Base-by-base conservation (phyloP, 2,888 invertebrate genomes). In the Oscheius sp. region DNA sequence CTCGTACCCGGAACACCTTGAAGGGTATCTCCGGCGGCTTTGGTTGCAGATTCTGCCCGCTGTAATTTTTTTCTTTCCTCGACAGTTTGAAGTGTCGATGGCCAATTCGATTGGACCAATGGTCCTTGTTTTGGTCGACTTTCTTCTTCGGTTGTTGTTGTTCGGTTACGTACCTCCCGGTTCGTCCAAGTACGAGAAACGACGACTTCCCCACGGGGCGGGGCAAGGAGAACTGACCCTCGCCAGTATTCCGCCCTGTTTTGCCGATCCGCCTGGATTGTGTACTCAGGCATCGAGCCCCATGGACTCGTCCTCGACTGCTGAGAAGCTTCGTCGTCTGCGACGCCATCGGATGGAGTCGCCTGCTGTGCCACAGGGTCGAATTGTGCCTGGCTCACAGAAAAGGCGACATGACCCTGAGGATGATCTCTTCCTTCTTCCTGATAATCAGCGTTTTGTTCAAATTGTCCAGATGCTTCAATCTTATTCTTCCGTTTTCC, bases 351-450 rank as follows among this genome's bases (percentile, higher is more conserved):
- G 71, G 18, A 29, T 45, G 27, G 41, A 21, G 46, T 18, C 63
- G 2, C 21, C 27, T n/a, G 18, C n/a, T 27, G 18, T 71, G 9
- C 71, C 71, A 5, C 18, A 18, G 13, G 71, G 71, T 1, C n/a
- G 71, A 2, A 21, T 52, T 1, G 63, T 71, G n/a, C 61, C 55
- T 21, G 63, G 71, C 25, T 71, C 71, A 16, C 69, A 69, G 56
- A 71, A 71, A 25, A 49, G 66, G 21, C 25, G 66, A 25, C 66
- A 66, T 18, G 66, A 52, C n/a, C 43, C 61, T 13, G 66, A 66
- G 25, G 66, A 66, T 52, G 66, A 66, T 27, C 18, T 56, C n/a
- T 69, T 55, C 29, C 35, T 43, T 29, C 9, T 35, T 21, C 43
- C 55, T 18, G 29, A 66, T 6, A 25, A 27, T 13, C 63, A 45